Evolutionary conservation across 1,140 invertebrate species (phyloP).

Genomic region (Xylocopa sonorina): DNA sequence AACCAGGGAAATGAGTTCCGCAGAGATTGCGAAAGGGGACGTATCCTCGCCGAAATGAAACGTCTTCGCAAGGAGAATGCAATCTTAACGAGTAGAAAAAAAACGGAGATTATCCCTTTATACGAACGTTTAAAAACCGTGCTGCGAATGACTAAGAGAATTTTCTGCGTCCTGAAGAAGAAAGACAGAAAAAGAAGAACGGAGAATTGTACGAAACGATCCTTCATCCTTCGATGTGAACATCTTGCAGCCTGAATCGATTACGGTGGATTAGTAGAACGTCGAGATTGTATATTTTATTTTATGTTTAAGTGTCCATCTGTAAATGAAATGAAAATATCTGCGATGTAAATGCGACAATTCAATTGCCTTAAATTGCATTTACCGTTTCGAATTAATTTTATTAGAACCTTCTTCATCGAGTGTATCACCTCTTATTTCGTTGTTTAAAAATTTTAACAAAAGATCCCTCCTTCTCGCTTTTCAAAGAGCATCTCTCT

Average conservation of each 20-base stretch:
- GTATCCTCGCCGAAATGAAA: not conserved
- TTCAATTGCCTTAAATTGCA: not conserved
- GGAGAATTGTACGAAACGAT: not conserved
- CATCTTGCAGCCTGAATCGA: not conserved
- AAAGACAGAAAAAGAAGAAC: not conserved
- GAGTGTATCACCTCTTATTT: too few species aligned
- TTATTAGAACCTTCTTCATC: not conserved
- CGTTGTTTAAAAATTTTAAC: too few species aligned
- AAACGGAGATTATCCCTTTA: not conserved
- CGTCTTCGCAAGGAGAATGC: not conserved
- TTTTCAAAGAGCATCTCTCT: not conserved
- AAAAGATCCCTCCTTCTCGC: too few species aligned
- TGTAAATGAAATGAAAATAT: not conserved
- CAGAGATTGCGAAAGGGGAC: slow-evolving; percentile 1
- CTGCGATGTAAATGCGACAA: not conserved
- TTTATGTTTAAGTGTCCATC: not conserved
- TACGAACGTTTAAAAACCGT: not conserved
- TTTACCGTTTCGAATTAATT: too few species aligned
- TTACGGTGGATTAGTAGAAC: not conserved
- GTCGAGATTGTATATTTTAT: not conserved
- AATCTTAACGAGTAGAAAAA: not conserved
- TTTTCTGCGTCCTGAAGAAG: not conserved
- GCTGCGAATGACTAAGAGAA: not conserved
- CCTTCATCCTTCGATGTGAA: not conserved
- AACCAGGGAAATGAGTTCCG: slow-evolving; percentile 18